phyloP scores from a whole-genome alignment of 2,888 invertebrate species.

The Rotaria socialis region DNA sequence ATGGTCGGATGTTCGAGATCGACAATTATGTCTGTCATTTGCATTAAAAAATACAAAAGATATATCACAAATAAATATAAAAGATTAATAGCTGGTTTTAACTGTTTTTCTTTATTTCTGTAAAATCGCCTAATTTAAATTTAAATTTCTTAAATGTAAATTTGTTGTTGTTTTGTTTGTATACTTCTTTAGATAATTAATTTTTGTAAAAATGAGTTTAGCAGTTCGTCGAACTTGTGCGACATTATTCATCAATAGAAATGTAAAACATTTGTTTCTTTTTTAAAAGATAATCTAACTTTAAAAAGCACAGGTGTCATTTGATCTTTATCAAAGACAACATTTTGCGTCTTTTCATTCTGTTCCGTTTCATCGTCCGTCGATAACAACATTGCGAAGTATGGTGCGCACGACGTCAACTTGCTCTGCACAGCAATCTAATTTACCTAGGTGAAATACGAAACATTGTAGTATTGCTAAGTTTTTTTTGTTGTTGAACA shows the following conservation, averaged over 20 bases:
- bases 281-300: neutral
- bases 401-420: neutral
- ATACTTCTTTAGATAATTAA: neutral
- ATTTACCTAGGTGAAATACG: neutral
- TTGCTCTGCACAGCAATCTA: neutral
- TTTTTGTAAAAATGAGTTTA: neutral
- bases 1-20: slow-evolving; percentile 89
- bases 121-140: neutral
- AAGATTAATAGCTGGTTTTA: neutral
- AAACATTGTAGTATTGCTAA: neutral
- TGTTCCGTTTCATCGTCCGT: neutral
- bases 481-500: neutral
- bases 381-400: neutral
- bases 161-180: neutral
- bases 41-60: neutral
- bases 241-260: neutral
- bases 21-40: slow-evolving; percentile 67
- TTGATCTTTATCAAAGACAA: neutral
- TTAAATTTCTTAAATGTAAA: neutral
- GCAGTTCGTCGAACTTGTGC: neutral
- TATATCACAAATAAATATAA: neutral
- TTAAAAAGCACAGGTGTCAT: neutral
- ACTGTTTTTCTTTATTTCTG: neutral
- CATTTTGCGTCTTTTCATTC: neutral
- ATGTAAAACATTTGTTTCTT: neutral